These are phyloP conservation scores for Neuroterus valhalla DNA, from an alignment of 1,140 invertebrate genomes.

Conservation along the genomic window DNA sequence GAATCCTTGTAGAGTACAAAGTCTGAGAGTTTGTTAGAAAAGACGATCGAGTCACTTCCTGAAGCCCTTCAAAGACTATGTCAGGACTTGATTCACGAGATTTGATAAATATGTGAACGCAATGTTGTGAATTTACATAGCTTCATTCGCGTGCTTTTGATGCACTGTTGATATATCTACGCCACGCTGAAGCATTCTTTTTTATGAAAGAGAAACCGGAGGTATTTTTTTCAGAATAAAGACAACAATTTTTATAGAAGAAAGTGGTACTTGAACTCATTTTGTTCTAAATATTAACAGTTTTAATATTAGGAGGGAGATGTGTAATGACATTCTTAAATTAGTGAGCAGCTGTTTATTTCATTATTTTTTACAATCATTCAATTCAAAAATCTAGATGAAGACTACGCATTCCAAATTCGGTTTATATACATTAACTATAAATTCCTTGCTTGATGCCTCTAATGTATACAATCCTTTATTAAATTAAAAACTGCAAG, in stretches of 20 bases:
- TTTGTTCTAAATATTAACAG: not conserved
- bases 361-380: conserved; percentile 10
- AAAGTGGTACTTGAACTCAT: not conserved
- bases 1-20: conserved; percentile 27
- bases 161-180: conserved; percentile 26
- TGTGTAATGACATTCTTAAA: not conserved
- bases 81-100: conserved; percentile 23
- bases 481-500: conserved; percentile 1
- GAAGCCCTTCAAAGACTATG: conserved; percentile 21
- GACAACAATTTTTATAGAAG: conserved; percentile 24
- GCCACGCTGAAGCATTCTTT: conserved; percentile 23
- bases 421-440: conserved; percentile 19
- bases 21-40: conserved; percentile 19
- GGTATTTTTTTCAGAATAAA: conserved; percentile 30
- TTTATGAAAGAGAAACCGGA: conserved; percentile 12
- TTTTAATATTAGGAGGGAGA: not conserved
- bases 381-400: conserved; percentile 18
- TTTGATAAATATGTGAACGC: not conserved
- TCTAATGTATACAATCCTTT: conserved; percentile 5
- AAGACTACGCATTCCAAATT: conserved; percentile 2
- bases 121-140: conserved; percentile 16
- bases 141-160: conserved; percentile 25
- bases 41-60: conserved; percentile 15
- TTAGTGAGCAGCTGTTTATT: conserved; percentile 24
- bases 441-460: not conserved